These are phyloP conservation scores for Australoheros facetus DNA, from an alignment of 2,797 vertebrate genomes.

Conservation along the genomic window DNA sequence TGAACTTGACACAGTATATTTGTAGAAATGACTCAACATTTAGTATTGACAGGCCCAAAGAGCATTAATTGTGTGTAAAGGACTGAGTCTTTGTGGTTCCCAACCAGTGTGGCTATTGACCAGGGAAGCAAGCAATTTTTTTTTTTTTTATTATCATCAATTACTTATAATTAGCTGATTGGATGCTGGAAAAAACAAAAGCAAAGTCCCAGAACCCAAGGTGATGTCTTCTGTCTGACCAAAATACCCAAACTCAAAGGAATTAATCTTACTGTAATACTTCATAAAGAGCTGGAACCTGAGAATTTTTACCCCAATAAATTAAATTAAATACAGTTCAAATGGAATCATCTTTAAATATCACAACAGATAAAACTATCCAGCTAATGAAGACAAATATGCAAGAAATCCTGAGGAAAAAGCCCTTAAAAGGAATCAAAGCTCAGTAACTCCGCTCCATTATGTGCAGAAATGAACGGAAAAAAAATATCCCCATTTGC, in stretches of 20 bases:
- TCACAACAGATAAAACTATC: not conserved
- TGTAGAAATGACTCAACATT: constrained; percentile 11
- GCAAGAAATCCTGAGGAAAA: not conserved
- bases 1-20: not conserved
- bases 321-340: not conserved
- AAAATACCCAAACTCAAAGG: not conserved
- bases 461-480: constrained; percentile 6
- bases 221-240: not conserved
- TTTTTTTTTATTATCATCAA: not conserved
- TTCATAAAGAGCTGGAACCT: not conserved
- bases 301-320: not conserved
- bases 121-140: not conserved
- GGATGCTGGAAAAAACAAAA: not conserved
- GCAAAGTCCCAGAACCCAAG: not conserved
- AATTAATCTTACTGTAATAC: not conserved
- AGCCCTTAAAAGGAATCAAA: not conserved
- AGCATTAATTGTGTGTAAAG: no score
- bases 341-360: not conserved
- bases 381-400: not conserved
- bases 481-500: not conserved
- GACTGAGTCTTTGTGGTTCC: no score
- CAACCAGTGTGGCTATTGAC: no score
- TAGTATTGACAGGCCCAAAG: constrained; percentile 10
- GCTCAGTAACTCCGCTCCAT: not conserved
- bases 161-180: not conserved